Conservation (phyloP, 1,140 invertebrate genomes). For the Drosophila nannoptera region DNA sequence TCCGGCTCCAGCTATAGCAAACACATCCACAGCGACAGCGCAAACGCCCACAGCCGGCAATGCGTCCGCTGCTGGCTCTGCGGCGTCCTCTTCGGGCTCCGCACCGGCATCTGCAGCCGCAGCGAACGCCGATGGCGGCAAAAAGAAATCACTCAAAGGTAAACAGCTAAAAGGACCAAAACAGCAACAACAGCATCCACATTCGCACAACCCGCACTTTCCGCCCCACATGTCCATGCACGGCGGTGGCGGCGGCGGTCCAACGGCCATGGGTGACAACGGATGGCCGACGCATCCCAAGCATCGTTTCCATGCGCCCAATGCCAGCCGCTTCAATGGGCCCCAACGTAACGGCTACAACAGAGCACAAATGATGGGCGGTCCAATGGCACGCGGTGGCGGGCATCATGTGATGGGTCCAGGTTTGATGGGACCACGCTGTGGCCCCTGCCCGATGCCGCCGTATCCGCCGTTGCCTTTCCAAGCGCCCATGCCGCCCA, state of each 20-base stretch:
- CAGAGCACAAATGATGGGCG: slow-evolving; percentile 11
- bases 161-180: slow-evolving; percentile 45
- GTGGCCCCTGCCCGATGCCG: slow-evolving; percentile 41
- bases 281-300: slow-evolving; percentile 41
- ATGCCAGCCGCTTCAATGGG: slow-evolving; percentile 45
- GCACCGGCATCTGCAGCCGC: too few species aligned
- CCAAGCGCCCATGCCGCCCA: slow-evolving; percentile 50
- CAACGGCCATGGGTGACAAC: slow-evolving; percentile 7
- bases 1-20: slow-evolving; percentile 38
- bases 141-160: slow-evolving; percentile 61
- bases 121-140: slow-evolving; percentile 20
- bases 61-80: background rate
- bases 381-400: slow-evolving; percentile 2
- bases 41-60: slow-evolving; percentile 6
- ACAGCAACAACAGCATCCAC: slow-evolving; percentile 43
- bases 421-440: slow-evolving; percentile 46
- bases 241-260: slow-evolving; percentile 7
- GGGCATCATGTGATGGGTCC: slow-evolving; percentile 50
- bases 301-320: slow-evolving; percentile 44
- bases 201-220: slow-evolving; percentile 23
- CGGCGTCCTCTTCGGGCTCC: background rate
- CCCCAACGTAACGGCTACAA: slow-evolving; percentile 40
- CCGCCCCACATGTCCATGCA: slow-evolving; percentile 41
- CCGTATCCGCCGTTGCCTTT: slow-evolving; percentile 54
- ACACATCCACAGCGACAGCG: slow-evolving; percentile 1